Base-by-base conservation (phyloP, 2,113 vertebrate species). In the Mesoclemmys tuberculata region DNA sequence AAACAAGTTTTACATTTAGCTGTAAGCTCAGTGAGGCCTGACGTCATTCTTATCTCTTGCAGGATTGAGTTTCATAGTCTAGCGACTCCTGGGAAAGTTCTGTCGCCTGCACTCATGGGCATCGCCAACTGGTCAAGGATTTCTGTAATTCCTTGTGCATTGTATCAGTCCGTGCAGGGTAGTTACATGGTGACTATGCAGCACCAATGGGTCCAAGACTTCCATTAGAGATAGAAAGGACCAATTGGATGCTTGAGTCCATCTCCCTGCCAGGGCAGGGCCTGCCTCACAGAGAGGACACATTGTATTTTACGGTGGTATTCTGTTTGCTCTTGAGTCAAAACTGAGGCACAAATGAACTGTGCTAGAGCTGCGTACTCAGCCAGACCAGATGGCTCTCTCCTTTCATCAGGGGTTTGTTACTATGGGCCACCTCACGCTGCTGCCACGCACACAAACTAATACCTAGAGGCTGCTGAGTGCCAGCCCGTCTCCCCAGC, bases 171-270 rank as follows among this genome's bases (percentile, higher is more conserved):
- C 22, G 41, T 41, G 38, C 71, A 41, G 5, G 12, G 41, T 12
- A 75, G 41, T 44, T 75, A 75, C 22, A 44, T 7, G 24, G 38
- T 24, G 5, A 9, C 90, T 0, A 18, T 95, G 64, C 87, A 6
- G 89, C 94, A 94, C 95, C 96, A 97, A 92, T 56, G 89, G 95
- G 97, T 95, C 95, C 95, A 94, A 95, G 49, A 95, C 95, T 56
- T 2, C 87, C 64, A 52, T 54, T 89, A 94, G 90, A 41, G 86
- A 96, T 55, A 80, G 83, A 88, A 90, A 88, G 81, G 86, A 88
- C 87, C 58, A 13, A 75, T 41, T 44, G 71, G 71, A 75, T 5
- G 22, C 38, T 13, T 26, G 58, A 12, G 21, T n/a, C 58, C 10
- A 3, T 24, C 92, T 90, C 51, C 84, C 92, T 58, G 82, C 81